Evolutionary conservation across 2,113 vertebrate species (phyloP), one percentile per base, ranked within the genome.

Genomic region (Actenoides hombroni): DNA sequence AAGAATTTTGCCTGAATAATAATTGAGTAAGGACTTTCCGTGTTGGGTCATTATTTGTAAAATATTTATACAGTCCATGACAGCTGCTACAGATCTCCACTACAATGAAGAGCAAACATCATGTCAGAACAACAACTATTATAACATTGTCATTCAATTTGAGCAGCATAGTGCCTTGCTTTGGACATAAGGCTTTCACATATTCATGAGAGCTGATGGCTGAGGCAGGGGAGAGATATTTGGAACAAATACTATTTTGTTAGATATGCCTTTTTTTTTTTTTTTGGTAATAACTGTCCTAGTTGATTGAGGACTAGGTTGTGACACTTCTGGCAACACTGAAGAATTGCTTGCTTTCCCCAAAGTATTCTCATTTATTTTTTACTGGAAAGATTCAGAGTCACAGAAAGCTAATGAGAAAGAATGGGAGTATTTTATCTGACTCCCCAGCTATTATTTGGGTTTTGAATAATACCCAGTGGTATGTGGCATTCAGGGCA

Each of bases 1-100:
- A 90, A 92, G 19, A 82, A 82, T 92, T 92, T 90, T 87, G 11
- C 63, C 59, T 77, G 69, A 92, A 95, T 77, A 82, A 86, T 86
- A 86, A 92, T 42, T 79, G 24, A 81, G 35, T 76, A 79, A 94
- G 61, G 57, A 79, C 35, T 96, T 85, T 26, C 23, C 39, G 53
- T 53, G 13, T 54, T 65, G 54, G n/a, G 61, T 82, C 67, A 80
- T 82, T 83, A 95, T 84, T 78, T 89, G 31, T 76, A 79, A 94
- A 92, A 76, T 86, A 91, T 93, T 96, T 95, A 59, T 91, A 63
- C 18, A 80, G 31, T 23, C 49, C 42, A 42, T 59, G 57, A 79
- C 59, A 91, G 37, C 48, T 82, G 35, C 78, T 82, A 5, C 1
- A 0, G 40, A 61, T 79, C 59, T 88, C 18, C 21, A 79, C 35